Conservation (phyloP, 2,113 vertebrate genomes). For the Gallinago paraguaiae region DNA sequence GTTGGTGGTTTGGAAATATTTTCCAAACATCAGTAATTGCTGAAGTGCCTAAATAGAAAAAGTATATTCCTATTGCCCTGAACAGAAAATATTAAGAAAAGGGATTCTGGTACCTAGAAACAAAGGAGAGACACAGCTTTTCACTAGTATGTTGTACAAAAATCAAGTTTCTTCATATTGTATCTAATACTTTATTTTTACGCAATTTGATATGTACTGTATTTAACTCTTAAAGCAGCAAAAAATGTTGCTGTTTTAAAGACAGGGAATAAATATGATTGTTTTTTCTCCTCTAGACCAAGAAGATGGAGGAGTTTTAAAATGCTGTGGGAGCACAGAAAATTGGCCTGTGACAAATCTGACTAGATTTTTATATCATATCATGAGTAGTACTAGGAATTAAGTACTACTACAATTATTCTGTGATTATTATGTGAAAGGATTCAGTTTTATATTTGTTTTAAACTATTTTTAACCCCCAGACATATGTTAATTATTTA, state of each 20-base stretch:
- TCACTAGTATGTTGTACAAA: neutral
- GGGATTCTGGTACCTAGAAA: neutral
- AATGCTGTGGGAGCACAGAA: neutral
- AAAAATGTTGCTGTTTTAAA: neutral
- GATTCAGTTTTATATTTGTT: neutral
- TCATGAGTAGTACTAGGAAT: neutral
- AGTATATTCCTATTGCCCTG: neutral
- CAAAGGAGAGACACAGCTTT: neutral
- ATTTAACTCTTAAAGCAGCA: neutral
- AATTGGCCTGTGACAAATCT: neutral
- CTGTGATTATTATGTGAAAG: neutral
- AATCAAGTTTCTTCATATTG: neutral
- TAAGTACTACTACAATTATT: neutral
- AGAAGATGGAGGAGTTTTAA: neutral
- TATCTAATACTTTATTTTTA: neutral
- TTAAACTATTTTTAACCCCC: neutral
- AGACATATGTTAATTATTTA: neutral
- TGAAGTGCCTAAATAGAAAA: neutral
- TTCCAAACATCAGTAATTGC: neutral
- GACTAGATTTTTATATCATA: neutral
- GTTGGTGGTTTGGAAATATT: neutral
- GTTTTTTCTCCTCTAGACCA: neutral
- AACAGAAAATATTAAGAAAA: neutral
- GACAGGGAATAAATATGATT: neutral
- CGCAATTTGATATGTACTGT: neutral